These are phyloP conservation scores for Drosophila santomea DNA, from an alignment of 1,140 invertebrate genomes.

Conservation along the genomic window DNA sequence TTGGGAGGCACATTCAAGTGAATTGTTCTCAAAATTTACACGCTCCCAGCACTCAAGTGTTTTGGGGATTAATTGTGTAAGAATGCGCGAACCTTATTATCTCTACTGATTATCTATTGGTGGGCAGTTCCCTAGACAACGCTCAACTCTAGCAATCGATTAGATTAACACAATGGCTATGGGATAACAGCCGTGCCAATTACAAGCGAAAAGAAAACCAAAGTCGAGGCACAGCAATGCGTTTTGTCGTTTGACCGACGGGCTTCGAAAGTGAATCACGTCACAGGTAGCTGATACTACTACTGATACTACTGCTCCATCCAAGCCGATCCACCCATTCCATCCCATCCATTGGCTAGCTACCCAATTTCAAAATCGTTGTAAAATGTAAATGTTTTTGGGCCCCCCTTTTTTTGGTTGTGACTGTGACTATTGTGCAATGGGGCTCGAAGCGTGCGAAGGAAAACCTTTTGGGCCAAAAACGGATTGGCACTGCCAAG, in stretches of 20 bases:
- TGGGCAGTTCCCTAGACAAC: conserved; percentile 26
- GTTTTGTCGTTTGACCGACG: conserved; percentile 7
- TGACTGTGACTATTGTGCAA: conserved; percentile 37
- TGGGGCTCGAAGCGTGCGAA: conserved; percentile 20
- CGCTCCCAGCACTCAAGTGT: conserved; percentile 22
- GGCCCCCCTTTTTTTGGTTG: conserved; percentile 15
- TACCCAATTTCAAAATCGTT: conserved; percentile 38
- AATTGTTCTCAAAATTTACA: conserved; percentile 32
- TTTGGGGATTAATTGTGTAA: conserved; percentile 47
- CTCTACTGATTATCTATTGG: conserved; percentile 43
- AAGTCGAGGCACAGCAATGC: conserved; percentile 15
- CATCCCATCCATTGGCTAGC: background rate
- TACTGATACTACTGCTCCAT: background rate
- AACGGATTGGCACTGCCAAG: conserved; percentile 32
- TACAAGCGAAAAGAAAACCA: background rate
- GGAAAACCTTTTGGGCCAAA: conserved; percentile 41
- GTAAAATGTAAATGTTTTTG: conserved; percentile 56
- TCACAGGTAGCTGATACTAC: conserved; percentile 26
- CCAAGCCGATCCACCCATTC: background rate
- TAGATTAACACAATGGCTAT: conserved; percentile 51
- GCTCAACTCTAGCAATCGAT: conserved; percentile 30
- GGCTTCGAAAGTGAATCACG: conserved; percentile 24
- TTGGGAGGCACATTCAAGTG: conserved; percentile 17
- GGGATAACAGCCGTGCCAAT: conserved; percentile 7
- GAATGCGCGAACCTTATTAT: conserved; percentile 51